Evolutionary conservation across 2,888 invertebrate species (phyloP).

Genomic region (Ypsolopha sequella): DNA sequence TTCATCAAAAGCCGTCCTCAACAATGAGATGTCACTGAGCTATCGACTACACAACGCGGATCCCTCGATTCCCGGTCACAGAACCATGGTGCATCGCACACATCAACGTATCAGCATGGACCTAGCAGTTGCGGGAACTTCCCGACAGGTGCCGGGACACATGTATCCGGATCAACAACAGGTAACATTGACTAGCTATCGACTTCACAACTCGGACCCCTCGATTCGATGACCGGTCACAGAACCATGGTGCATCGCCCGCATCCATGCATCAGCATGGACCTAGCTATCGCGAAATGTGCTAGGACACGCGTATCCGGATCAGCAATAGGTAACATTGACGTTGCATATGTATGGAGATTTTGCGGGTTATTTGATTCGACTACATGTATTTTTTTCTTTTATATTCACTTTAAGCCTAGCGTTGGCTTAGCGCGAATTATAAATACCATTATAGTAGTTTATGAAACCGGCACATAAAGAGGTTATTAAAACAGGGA

Average conservation of each 20-base stretch:
- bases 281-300: constrained; percentile 53
- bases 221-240: constrained; percentile 33
- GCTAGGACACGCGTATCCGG: background rate
- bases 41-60: constrained; percentile 70
- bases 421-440: too few species aligned
- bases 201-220: constrained; percentile 58
- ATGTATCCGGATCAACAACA: background rate
- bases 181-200: background rate
- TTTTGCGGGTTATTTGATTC: too few species aligned
- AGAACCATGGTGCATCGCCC: constrained; percentile 34
- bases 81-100: constrained; percentile 35
- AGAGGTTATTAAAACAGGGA: too few species aligned
- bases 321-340: background rate
- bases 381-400: too few species aligned
- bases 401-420: too few species aligned
- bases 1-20: constrained; percentile 86
- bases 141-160: constrained; percentile 31
- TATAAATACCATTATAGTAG: too few species aligned
- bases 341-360: too few species aligned
- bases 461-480: too few species aligned
- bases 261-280: constrained; percentile 45
- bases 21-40: constrained; percentile 78
- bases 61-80: constrained; percentile 42
- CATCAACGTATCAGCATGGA: constrained; percentile 46
- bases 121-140: constrained; percentile 53